Percentiles rank a stretch among this genome's conserved stretches.
Evolutionary conservation across 37 sponge, comb jelly and placozoan genomes (phyloP).

Genomic region (Ephydatia muelleri): DNA sequence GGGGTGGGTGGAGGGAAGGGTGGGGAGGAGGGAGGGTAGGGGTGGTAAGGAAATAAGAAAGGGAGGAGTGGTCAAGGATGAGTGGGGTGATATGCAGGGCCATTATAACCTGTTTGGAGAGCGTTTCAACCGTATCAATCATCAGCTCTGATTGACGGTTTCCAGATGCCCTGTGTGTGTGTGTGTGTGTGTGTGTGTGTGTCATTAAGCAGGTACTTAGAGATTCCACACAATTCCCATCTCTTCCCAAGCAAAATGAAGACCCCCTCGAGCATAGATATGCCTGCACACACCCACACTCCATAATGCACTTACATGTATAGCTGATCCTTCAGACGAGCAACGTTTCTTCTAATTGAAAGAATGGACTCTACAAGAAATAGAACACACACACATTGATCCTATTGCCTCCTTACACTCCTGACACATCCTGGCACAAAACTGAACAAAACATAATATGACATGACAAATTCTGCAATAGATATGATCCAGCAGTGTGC

Average conservation of each 20-base stretch:
- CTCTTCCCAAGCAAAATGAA: neutral
- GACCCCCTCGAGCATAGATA: neutral
- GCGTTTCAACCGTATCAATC: conserved; percentile 43
- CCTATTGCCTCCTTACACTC: too few species aligned
- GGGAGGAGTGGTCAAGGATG: neutral
- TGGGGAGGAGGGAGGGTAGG: neutral
- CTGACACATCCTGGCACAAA: too few species aligned
- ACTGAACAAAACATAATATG: too few species aligned
- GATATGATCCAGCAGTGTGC: neutral
- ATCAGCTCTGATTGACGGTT: conserved; percentile 39
- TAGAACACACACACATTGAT: too few species aligned
- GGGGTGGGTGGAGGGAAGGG: neutral
- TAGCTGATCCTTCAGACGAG: neutral
- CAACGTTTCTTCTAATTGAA: neutral
- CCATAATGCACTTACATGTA: neutral
- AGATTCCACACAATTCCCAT: neutral
- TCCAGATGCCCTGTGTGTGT: conserved; percentile 34
- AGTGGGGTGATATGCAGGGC: neutral
- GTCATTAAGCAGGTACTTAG: neutral
- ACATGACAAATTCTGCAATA: too few species aligned
- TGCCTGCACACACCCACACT: neutral
- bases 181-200: neutral
- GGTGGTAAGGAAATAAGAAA: too few species aligned
- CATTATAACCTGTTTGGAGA: conserved; percentile 50
- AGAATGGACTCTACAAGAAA: neutral